phyloP scores from a whole-genome alignment of 2,113 vertebrate species.

The Clupea harengus region DNA sequence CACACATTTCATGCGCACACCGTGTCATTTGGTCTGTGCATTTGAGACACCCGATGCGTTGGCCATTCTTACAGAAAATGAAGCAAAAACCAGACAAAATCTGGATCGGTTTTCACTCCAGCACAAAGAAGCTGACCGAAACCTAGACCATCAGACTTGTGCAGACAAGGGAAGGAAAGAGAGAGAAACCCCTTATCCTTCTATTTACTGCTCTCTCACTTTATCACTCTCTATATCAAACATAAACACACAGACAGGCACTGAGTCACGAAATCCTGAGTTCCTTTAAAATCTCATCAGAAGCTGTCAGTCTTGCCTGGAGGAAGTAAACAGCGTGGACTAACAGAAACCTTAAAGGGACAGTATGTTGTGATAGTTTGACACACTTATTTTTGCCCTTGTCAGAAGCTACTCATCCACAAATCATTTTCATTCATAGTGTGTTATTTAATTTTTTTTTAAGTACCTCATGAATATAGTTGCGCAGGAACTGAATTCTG shows the following conservation, averaged over 20 bases:
- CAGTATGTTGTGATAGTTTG: neutral
- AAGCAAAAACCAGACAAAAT: conserved; percentile 1
- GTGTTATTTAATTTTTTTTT: neutral
- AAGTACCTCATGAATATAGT: neutral
- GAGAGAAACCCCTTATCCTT: neutral
- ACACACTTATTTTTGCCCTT: neutral
- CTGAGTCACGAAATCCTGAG: neutral
- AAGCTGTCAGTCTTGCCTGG: neutral
- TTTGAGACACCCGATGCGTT: neutral
- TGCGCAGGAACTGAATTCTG: conserved; percentile 10
- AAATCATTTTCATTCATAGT: neutral
- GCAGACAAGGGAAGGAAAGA: neutral
- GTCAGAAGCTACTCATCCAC: neutral
- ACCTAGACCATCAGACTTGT: neutral
- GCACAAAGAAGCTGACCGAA: neutral
- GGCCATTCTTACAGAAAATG: neutral
- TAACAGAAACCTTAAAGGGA: neutral
- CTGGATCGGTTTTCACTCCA: neutral
- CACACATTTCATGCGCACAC: conserved; percentile 5
- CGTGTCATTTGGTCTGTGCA: neutral
- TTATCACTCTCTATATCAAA: neutral
- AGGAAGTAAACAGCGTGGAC: neutral
- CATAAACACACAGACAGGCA: neutral
- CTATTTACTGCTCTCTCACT: neutral
- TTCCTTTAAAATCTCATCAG: neutral